Conservation (phyloP, 2,113 vertebrate genomes). For the Xenus cinereus region DNA sequence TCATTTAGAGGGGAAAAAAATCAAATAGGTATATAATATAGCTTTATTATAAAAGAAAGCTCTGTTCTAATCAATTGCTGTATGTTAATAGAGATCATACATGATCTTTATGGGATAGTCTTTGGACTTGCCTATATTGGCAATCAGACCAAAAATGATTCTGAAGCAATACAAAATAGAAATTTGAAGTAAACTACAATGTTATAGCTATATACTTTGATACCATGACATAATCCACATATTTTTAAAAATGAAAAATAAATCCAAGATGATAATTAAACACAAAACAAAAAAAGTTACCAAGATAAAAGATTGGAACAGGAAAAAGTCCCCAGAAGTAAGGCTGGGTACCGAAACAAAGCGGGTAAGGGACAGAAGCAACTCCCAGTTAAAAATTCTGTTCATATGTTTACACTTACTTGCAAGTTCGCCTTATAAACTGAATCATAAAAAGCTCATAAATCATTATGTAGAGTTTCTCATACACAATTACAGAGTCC, state of each 20-base stretch:
- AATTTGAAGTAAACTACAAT: not conserved
- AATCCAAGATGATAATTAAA: not conserved
- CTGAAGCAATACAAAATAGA: not conserved
- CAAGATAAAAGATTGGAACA: not conserved
- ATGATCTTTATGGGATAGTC: not conserved
- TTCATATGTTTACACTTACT: not conserved
- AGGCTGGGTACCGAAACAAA: not conserved
- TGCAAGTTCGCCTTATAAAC: not conserved
- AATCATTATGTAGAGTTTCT: not conserved
- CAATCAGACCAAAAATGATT: not conserved
- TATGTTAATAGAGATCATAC: not conserved
- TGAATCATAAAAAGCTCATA: not conserved
- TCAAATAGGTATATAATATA: not conserved
- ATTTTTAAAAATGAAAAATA: not conserved
- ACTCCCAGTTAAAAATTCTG: not conserved
- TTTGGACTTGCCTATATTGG: not conserved
- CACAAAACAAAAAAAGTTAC: not conserved
- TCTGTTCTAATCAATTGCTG: not conserved
- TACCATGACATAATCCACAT: not conserved
- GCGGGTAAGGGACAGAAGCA: not conserved
- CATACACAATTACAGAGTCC: not conserved
- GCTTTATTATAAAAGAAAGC: not conserved
- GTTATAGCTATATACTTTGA: not conserved
- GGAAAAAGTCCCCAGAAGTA: not conserved
- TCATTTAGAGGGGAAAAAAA: not conserved